Evolutionary conservation across 2,888 invertebrate genomes (phyloP).

Genomic region (Eupithecia pulchellata): DNA sequence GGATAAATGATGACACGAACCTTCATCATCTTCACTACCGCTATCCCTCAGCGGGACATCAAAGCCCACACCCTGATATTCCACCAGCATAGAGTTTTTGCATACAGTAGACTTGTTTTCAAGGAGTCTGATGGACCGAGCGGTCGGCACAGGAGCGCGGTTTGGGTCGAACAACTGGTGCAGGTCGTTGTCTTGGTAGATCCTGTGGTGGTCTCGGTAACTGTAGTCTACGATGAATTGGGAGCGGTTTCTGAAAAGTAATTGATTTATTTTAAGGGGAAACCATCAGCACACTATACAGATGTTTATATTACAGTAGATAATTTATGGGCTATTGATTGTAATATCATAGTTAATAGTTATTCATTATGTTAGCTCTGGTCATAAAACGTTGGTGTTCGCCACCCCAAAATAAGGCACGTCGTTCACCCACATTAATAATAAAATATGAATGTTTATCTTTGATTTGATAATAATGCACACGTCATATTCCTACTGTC

Average conservation of each 20-base stretch:
- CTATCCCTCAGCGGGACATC: slow-evolving; percentile 47
- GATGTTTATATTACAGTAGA: too few relatives aligned
- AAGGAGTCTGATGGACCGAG: slow-evolving; percentile 42
- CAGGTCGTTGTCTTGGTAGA: slow-evolving; percentile 61
- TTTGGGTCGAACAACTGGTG: slow-evolving; percentile 59
- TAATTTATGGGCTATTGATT: too few relatives aligned
- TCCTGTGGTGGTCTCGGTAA: slow-evolving; percentile 49
- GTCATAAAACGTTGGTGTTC: too few relatives aligned
- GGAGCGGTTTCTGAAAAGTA: slow-evolving; percentile 13
- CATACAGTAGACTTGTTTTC: slow-evolving; percentile 61
- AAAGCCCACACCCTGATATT: slow-evolving; percentile 58
- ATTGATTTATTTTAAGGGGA: too few relatives aligned
- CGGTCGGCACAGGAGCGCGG: slow-evolving; percentile 33
- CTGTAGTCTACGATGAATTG: slow-evolving; percentile 22
- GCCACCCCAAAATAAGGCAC: too few relatives aligned
- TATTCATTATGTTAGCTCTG: too few relatives aligned
- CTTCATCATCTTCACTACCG: slow-evolving; percentile 52
- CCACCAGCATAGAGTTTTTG: slow-evolving; percentile 50
- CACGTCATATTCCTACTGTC: too few relatives aligned
- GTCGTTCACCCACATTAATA: too few relatives aligned
- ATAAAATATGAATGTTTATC: too few relatives aligned
- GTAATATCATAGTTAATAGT: too few relatives aligned
- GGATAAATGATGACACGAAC: slow-evolving; percentile 58
- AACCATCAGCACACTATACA: too few relatives aligned
- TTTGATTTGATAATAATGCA: too few relatives aligned